Evolutionary conservation across 2,797 vertebrate genomes (phyloP), one percentile per base, ranked within the genome.

Genomic region (Babyrousa celebensis): DNA sequence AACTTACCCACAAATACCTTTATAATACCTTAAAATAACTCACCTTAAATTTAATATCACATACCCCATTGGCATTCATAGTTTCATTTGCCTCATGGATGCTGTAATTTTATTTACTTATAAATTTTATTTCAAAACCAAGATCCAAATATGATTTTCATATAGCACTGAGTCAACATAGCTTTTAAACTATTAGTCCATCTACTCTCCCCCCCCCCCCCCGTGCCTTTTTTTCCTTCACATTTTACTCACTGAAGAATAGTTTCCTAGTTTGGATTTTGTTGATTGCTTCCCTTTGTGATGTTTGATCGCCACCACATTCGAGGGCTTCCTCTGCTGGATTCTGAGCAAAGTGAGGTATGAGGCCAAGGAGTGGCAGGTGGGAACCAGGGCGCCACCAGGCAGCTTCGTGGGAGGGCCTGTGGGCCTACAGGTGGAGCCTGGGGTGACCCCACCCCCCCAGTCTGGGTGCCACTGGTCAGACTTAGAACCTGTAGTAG

Each of bases 101-200:
- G 25, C 25, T 52, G 25, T 93, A 12, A 12, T 82, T 94, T 85
- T 87, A 52, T 54, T 80, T 85, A 80, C 79, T 84, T 58, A 40
- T 25, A 91, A 88, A n/a, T 67, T n/a, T 48, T 68, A 84, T 77
- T 86, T 91, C 83, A 60, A 32, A 48, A 32, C 71, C 60, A 68
- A 60, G 32, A 62, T 62, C 70, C 54, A 86, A 56, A 48, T 80
- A 56, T 68, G 25, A 36, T 32, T 70, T 36, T 71, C 67, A 3
- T 4, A 23, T 62, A 58, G 63, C 27, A 27, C 52, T 9, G 15
- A 32, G 29, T 68, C 27, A 54, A 0, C 48, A 11, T 58, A 21
- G 48, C 43, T 96, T 88, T 95, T 70, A 10, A 77, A 68, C n/a
- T 82, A 1, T 32, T 56, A 54, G 48, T 32, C 63, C 54, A 9